Base-by-base conservation (phyloP, 2,797 vertebrate species). In the Morelia viridis region DNA sequence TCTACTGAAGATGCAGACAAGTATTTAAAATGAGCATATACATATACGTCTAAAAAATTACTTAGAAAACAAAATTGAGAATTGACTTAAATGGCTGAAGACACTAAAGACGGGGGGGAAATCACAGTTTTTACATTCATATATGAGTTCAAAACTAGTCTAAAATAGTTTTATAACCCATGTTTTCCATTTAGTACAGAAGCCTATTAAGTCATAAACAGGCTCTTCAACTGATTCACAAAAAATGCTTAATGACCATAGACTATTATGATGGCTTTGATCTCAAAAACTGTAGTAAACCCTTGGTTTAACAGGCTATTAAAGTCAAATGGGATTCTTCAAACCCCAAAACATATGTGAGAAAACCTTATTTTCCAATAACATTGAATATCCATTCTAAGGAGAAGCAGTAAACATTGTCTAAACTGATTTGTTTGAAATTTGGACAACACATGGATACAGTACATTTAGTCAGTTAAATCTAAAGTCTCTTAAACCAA, bases 151-250 rank as follows among this genome's bases (percentile, higher is more conserved):
- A 86, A 89, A 35, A 84, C 19, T 17, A 24, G 15, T 35, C 53
- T 90, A n/a, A 57, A 86, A 84, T 65, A 84, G 31, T 80, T 41
- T 65, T 88, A 64, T 50, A 22, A n/a, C 31, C 61, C 22, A 60
- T 60, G 22, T 92, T 87, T 93, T 93, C 68, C 68, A 92, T 92
- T 56, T 28, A 89, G 53, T 31, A 90, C 28, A 31, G 88, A 91
- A 96, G 53, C 56, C n/a, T 90, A 41, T 87, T 57, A 6, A 87
- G 24, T 50, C 1, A 0, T 91, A 92, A 91, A 76, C 91, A 90
- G 60, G 62, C 56, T 50, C 15, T 24, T 46, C 0, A 86, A 92
- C 56, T 4, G 13, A 62, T 94, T 90, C 0, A 92, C 83, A 65
- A 88, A 89, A 89, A 60, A 28, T 53, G 88, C 56, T 92, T 86